Evolutionary conservation across 1,140 invertebrate genomes (phyloP), one percentile per base, ranked within the genome.

Genomic region (Brachionus sp.): DNA sequence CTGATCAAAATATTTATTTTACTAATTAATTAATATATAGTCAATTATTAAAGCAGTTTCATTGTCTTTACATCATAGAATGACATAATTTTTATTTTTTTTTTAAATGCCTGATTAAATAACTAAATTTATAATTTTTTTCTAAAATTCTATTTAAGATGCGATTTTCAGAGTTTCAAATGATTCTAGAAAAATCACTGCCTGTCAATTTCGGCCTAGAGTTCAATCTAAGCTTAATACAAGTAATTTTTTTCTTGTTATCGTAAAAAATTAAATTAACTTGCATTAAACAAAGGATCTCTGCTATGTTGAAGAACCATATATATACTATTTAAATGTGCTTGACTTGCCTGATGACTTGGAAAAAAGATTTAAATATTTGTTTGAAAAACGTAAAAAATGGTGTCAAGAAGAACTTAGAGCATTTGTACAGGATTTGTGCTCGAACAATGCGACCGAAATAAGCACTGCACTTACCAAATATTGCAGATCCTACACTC

Each of bases 301-400:
- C 3, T 80, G 77, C 13, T 80, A 80, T 42, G 39, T 80, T 23
- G 77, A 80, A 6, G 77, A 80, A 42, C 50, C 77, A 0, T 62
- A 80, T 13, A 42, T 80, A 2, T 80, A 80, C 37, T 80, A 80
- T 23, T 42, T 80, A 16, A 80, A 66, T 62, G 77, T 66, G n/a
- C 23, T 33, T 23, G 77, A 80, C 50, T 25, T 80, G 77, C 77
- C 77, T 2, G 77, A 80, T 10, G 77, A 80, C 9, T 37, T 66
- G n/a, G 50, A 80, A 25, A 80, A 80, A 35, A 25, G 77, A 13
- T 66, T 80, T 19, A 80, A 80, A 35, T 42, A 66, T 37, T 13
- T 80, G 25, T 80, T 80, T n/a, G 77, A 80, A 19, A 80, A 66
- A 19, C 77, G 77, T 0, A 66, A 57, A 9, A 80, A 80, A 64